These are phyloP conservation scores for Carassius auratus DNA, from an alignment of 2,113 vertebrate genomes.

Conservation along the genomic window DNA sequence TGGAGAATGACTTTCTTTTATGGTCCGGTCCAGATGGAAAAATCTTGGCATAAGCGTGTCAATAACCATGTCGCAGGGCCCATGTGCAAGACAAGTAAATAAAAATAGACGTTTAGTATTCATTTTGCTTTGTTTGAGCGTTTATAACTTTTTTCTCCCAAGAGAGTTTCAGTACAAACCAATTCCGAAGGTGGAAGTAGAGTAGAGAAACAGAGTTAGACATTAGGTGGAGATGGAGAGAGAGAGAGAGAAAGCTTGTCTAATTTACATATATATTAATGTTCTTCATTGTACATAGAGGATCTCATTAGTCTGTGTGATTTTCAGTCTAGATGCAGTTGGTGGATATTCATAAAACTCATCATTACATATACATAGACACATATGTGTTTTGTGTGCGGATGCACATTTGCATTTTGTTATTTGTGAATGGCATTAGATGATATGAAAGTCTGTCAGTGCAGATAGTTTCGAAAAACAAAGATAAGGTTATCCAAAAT, in stretches of 20 bases:
- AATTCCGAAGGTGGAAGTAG: not conserved
- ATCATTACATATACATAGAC: constrained; percentile 50
- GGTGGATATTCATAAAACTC: constrained; percentile 72
- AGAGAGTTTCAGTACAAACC: constrained; percentile 1
- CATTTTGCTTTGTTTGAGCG: not conserved
- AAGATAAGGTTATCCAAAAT: constrained; percentile 55
- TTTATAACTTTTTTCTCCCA: not conserved
- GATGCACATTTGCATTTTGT: constrained; percentile 38
- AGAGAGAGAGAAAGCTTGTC: constrained; percentile 55
- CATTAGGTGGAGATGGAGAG: not conserved
- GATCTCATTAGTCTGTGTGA: constrained; percentile 82
- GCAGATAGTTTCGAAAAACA: constrained; percentile 54
- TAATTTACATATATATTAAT: constrained; percentile 86
- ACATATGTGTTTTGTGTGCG: constrained; percentile 37
- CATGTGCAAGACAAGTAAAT: not conserved
- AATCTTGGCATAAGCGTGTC: not conserved
- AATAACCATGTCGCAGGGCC: not conserved
- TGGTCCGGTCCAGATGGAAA: not conserved
- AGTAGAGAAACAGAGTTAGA: not conserved
- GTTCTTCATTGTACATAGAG: constrained; percentile 82
- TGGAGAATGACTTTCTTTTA: constrained; percentile 14
- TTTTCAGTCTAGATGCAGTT: constrained; percentile 75
- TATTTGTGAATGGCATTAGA: constrained; percentile 19
- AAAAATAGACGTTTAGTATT: not conserved
- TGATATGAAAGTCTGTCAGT: constrained; percentile 33